Percentiles rank a stretch among this genome's conserved stretches.
Conservation (phyloP, 2,113 vertebrate species). For the Alosa alosa region DNA sequence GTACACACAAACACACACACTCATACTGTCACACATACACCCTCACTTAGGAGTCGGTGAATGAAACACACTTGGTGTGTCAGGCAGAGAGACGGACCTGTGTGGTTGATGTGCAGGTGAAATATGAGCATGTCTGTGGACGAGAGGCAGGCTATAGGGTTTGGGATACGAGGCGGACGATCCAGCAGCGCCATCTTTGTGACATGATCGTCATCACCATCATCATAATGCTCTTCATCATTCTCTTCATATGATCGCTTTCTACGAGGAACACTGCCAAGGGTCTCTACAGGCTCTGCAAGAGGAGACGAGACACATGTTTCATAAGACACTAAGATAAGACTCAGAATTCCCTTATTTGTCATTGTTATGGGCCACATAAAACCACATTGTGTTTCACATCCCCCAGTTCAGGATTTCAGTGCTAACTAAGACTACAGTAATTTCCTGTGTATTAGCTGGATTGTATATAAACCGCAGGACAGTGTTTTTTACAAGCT, state of each 20-base stretch:
- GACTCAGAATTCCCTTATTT: no score
- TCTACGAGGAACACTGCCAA: constrained; percentile 42
- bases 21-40: not conserved
- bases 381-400: no score
- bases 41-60: not conserved
- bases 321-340: not conserved
- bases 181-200: not conserved
- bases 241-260: constrained; percentile 46
- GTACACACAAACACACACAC: no score
- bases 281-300: constrained; percentile 54
- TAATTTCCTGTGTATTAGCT: no score
- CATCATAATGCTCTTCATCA: not conserved
- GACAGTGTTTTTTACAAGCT: no score
- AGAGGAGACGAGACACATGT: not conserved
- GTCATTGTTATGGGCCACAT: no score
- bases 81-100: constrained; percentile 64
- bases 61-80: not conserved
- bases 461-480: no score
- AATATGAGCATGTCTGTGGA: constrained; percentile 82
- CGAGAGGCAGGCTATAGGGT: constrained; percentile 82
- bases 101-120: constrained; percentile 77
- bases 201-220: not conserved
- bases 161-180: constrained; percentile 74
- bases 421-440: no score
- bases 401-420: no score